These are phyloP conservation scores for Monoplex corrugatus DNA, from an alignment of 2,888 invertebrate genomes.

Conservation along the genomic window DNA sequence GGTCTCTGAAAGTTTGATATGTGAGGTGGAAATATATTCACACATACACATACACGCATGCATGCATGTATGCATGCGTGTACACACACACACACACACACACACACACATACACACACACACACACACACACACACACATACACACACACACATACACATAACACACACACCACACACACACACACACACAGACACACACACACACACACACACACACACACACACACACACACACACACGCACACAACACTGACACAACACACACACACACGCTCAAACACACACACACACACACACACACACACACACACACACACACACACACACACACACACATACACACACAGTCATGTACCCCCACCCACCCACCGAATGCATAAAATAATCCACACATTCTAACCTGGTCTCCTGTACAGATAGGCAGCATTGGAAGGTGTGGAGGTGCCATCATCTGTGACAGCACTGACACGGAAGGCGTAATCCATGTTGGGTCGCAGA, in stretches of 20 bases:
- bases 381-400: slow-evolving; percentile 38
- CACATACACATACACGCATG: too few species aligned
- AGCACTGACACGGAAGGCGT: slow-evolving; percentile 96
- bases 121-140: too few species aligned
- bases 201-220: background rate
- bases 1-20: too few species aligned
- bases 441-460: slow-evolving; percentile 96
- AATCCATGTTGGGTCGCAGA: slow-evolving; percentile 94
- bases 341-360: background rate
- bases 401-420: slow-evolving; percentile 73
- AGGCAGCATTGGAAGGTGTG: slow-evolving; percentile 95
- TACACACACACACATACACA: too few species aligned
- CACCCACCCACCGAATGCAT: background rate
- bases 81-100: too few species aligned
- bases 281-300: background rate
- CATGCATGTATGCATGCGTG: too few species aligned
- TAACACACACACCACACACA: too few species aligned
- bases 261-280: background rate
- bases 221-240: background rate
- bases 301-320: background rate
- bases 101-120: too few species aligned
- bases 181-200: too few species aligned
- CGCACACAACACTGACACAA: background rate
- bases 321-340: background rate
- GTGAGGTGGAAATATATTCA: too few species aligned